Conservation (phyloP, 2,797 vertebrate genomes). For the Acomys russatus region DNA sequence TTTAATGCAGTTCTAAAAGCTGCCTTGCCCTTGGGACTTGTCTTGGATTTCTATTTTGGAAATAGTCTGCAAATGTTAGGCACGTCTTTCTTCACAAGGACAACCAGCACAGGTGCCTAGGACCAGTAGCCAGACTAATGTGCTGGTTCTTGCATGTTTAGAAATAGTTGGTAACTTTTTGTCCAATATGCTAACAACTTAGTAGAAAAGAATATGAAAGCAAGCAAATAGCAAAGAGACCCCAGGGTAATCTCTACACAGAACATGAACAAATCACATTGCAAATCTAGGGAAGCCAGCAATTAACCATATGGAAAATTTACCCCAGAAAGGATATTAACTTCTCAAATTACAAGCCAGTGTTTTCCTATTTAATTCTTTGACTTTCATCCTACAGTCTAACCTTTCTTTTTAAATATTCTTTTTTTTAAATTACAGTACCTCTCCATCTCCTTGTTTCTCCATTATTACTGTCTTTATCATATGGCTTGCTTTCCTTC, state of each 20-base stretch:
- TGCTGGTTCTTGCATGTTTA: background rate
- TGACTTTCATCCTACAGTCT: background rate
- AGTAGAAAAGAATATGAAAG: conserved; percentile 13
- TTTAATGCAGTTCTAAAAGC: background rate
- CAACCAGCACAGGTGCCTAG: background rate
- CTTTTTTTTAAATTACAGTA: background rate
- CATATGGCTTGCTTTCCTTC: background rate
- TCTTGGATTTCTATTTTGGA: background rate
- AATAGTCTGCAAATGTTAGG: background rate
- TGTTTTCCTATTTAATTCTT: conserved; percentile 7
- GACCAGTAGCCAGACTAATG: background rate
- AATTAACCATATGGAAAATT: conserved; percentile 49
- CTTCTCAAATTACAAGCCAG: conserved; percentile 34
- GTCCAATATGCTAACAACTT: background rate
- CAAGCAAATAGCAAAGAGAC: conserved; percentile 40
- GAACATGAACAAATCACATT: background rate
- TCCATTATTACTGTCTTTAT: background rate
- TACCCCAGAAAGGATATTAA: background rate
- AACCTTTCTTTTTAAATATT: background rate
- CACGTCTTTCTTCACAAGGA: background rate
- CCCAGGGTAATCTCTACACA: background rate
- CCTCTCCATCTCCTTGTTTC: background rate
- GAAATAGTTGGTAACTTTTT: background rate
- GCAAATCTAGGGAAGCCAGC: conserved; percentile 5
- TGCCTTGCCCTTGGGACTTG: background rate